Conservation (phyloP, 2,888 invertebrate genomes). For the Drosophila helvetica region DNA sequence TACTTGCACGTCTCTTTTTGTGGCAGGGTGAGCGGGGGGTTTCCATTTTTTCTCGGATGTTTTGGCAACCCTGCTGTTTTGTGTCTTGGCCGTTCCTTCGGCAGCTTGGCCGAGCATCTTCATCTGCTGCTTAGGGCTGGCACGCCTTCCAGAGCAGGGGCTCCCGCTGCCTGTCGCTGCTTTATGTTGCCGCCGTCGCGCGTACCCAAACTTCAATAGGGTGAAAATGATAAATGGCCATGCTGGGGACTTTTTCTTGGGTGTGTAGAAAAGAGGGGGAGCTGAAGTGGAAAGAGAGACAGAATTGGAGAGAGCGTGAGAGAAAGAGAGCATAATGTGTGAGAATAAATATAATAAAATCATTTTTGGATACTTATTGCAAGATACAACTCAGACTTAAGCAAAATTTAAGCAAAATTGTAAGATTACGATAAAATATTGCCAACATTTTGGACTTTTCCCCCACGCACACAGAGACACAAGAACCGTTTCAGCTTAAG, state of each 20-base stretch:
- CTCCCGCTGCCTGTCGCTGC: constrained; percentile 65
- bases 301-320: constrained; percentile 5
- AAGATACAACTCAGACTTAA: constrained; percentile 39
- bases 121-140: constrained; percentile 61
- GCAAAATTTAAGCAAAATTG: not conserved
- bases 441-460: not conserved
- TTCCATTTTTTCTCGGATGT: constrained; percentile 15
- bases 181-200: constrained; percentile 73
- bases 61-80: constrained; percentile 77
- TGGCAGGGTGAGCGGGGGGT: constrained; percentile 10
- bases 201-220: constrained; percentile 74
- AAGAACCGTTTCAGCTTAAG: not conserved
- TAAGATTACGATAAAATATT: not conserved
- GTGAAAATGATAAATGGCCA: constrained; percentile 77
- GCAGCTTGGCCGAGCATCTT: constrained; percentile 40
- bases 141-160: constrained; percentile 46
- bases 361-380: constrained; percentile 45
- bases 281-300: not conserved
- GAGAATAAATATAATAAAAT: constrained; percentile 70
- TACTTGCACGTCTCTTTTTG: constrained; percentile 77
- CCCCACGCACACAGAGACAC: not conserved
- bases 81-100: constrained; percentile 61
- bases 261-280: constrained; percentile 3
- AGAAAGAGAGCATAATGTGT: constrained; percentile 56
- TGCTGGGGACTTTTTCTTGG: constrained; percentile 58